Evolutionary conservation across 2,888 invertebrate species (phyloP).

Genomic region (Creontiades dilutus): DNA sequence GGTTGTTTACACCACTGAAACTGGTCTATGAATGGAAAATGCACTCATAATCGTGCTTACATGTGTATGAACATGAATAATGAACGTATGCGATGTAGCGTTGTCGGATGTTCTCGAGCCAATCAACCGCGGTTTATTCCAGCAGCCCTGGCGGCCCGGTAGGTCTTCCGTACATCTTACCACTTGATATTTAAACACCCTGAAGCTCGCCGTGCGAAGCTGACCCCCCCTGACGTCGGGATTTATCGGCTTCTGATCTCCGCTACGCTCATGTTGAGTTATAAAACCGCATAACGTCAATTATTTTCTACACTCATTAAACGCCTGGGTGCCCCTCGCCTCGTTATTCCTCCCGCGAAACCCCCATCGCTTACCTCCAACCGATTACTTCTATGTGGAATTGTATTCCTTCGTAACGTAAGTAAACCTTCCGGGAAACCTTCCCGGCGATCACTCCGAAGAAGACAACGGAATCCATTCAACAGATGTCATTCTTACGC

Average conservation of each 20-base stretch:
- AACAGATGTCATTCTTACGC: conserved; percentile 8
- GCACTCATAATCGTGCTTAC: too few relatives aligned
- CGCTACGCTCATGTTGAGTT: conserved; percentile 12
- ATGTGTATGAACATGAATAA: neutral
- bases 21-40: too few relatives aligned
- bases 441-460: too few relatives aligned
- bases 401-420: neutral
- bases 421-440: too few relatives aligned
- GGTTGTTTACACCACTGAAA: too few relatives aligned
- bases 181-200: neutral
- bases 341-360: neutral
- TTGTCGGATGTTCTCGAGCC: too few relatives aligned
- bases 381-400: neutral
- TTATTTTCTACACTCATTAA: conserved; percentile 5
- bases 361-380: neutral
- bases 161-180: neutral
- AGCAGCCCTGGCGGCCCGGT: neutral
- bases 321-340: conserved; percentile 11
- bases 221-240: neutral
- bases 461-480: neutral
- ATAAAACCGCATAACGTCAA: conserved; percentile 34
- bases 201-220: neutral
- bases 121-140: neutral
- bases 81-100: neutral
- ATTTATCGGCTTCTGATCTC: conserved; percentile 27